Percentiles rank a stretch among this genome's conserved stretches.
phyloP scores from a whole-genome alignment of 2,797 vertebrate genomes.

The Myiothlypis chrysogaster region DNA sequence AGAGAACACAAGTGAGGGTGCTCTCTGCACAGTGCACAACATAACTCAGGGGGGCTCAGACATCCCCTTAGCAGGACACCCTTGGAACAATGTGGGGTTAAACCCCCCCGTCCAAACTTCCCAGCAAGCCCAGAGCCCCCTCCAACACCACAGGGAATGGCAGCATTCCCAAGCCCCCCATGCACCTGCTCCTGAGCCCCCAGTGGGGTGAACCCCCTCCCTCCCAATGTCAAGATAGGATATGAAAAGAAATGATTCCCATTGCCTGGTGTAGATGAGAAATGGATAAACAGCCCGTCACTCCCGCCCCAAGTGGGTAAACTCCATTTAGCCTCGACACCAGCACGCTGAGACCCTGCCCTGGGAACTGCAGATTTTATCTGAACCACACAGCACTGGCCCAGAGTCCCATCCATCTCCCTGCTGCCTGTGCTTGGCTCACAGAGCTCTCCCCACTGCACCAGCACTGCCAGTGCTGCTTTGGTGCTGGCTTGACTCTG shows the following conservation, averaged over 20 bases:
- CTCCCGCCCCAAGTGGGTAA: background rate
- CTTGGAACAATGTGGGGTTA: background rate
- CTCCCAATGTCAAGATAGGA: background rate
- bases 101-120: background rate
- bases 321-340: slow-evolving; percentile 47
- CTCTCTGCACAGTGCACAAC: background rate
- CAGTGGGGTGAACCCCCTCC: background rate
- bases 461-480: accelerated
- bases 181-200: slow-evolving; percentile 32
- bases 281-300: slow-evolving; percentile 51
- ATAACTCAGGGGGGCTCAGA: background rate
- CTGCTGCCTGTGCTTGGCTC: background rate
- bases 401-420: slow-evolving; percentile 37
- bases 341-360: background rate
- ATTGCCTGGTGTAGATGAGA: slow-evolving; percentile 32
- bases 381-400: slow-evolving; percentile 36
- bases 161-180: background rate
- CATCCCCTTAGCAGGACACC: background rate
- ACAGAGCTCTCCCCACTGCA: accelerated
- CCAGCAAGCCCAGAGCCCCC: background rate
- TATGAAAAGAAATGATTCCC: slow-evolving; percentile 41
- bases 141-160: background rate
- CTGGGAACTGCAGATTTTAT: slow-evolving; percentile 39
- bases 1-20: slow-evolving; percentile 30
- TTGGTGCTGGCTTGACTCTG: accelerated